Percentiles rank a stretch among this genome's conserved stretches.
Evolutionary conservation across 2,888 invertebrate species (phyloP).

Genomic region (Desoria tigrina): DNA sequence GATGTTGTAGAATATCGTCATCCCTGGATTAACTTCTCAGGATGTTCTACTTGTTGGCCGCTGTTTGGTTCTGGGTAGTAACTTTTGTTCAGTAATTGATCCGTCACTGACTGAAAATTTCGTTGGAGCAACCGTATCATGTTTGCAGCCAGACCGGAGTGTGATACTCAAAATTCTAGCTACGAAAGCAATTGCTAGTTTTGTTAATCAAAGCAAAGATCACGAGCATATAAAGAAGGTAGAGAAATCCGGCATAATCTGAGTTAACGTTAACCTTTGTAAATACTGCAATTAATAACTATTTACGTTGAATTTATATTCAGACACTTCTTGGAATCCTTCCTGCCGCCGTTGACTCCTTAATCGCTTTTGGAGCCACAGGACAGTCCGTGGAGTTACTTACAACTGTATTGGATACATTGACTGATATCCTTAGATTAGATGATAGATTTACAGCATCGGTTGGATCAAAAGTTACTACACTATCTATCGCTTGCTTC

Average conservation of each 20-base stretch:
- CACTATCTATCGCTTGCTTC: slow-evolving; percentile 68
- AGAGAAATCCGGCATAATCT: slow-evolving; percentile 3
- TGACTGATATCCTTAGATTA: slow-evolving; percentile 58
- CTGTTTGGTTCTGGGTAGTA: slow-evolving; percentile 52
- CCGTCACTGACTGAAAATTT: slow-evolving; percentile 49
- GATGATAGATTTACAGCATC: slow-evolving; percentile 67
- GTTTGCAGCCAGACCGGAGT: slow-evolving; percentile 47
- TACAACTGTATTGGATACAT: slow-evolving; percentile 44
- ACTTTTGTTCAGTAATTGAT: slow-evolving; percentile 51
- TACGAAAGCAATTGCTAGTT: slow-evolving; percentile 49
- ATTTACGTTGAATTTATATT: neutral
- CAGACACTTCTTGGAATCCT: slow-evolving; percentile 47
- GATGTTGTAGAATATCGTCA: slow-evolving; percentile 41
- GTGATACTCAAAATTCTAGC: slow-evolving; percentile 50
- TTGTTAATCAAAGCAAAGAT: slow-evolving; percentile 43
- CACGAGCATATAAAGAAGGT: slow-evolving; percentile 44
- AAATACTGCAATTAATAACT: no score
- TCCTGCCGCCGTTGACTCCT: slow-evolving; percentile 44
- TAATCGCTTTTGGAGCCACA: slow-evolving; percentile 49
- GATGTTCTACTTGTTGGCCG: slow-evolving; percentile 51
- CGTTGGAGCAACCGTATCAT: slow-evolving; percentile 48
- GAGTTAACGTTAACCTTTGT: neutral
- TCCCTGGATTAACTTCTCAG: slow-evolving; percentile 47
- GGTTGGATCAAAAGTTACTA: slow-evolving; percentile 65
- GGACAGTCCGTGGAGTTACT: slow-evolving; percentile 48